These are phyloP conservation scores for Trisateles emortualis DNA, from an alignment of 2,888 invertebrate genomes.

Conservation along the genomic window DNA sequence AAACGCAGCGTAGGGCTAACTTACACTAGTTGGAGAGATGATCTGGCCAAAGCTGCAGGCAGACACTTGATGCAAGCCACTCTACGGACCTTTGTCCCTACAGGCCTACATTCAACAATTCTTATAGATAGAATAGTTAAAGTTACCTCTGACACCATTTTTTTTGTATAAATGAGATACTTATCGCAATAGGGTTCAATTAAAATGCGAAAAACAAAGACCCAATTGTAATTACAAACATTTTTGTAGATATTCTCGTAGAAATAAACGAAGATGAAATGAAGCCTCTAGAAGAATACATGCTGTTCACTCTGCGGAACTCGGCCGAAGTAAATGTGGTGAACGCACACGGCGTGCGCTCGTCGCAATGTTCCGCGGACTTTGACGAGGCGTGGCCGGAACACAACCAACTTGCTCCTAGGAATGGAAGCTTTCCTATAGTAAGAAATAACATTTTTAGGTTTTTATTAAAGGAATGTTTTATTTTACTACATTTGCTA, in stretches of 20 bases:
- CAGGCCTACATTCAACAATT: no score
- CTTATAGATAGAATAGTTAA: no score
- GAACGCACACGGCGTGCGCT: slow-evolving; percentile 94
- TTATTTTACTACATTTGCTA: background rate
- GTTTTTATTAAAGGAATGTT: background rate
- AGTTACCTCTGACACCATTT: no score
- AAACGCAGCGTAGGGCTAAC: no score
- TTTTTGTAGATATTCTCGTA: slow-evolving; percentile 91
- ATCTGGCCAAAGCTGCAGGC: no score
- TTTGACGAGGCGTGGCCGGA: slow-evolving; percentile 88
- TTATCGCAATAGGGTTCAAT: no score
- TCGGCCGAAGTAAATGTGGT: slow-evolving; percentile 95
- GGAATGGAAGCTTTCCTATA: slow-evolving; percentile 80
- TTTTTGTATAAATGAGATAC: no score
- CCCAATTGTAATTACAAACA: no score
- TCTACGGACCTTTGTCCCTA: no score
- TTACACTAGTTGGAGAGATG: no score
- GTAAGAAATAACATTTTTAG: slow-evolving; percentile 51
- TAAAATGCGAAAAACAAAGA: no score
- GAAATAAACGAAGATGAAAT: slow-evolving; percentile 93
- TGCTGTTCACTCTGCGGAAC: slow-evolving; percentile 95
- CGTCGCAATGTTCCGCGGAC: slow-evolving; percentile 94
- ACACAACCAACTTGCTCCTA: slow-evolving; percentile 71
- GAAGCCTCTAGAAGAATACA: slow-evolving; percentile 96
- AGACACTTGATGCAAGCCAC: no score